phyloP scores from a whole-genome alignment of 2,113 vertebrate genomes.

The Rhinolophus sinicus region DNA sequence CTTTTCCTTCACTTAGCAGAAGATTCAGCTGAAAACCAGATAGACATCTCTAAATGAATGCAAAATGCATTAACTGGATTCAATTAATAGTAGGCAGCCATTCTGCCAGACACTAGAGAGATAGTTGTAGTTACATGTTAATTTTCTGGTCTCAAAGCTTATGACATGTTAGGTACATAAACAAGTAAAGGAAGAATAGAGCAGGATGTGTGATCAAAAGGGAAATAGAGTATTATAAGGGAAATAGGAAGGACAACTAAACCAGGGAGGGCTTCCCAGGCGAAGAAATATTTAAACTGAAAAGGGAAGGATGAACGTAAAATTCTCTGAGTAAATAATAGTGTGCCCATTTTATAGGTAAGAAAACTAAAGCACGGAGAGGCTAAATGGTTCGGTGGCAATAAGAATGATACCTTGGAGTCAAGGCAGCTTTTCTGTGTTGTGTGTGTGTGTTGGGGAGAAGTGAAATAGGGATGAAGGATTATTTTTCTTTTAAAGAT shows the following conservation, averaged over 20 bases:
- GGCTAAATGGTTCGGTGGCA: not conserved
- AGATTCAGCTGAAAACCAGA: not conserved
- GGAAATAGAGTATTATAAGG: not conserved
- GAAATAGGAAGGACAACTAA: not conserved
- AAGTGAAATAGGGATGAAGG: too few relatives aligned
- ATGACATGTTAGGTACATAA: not conserved
- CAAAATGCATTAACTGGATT: not conserved
- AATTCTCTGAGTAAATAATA: not conserved
- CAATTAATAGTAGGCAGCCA: not conserved
- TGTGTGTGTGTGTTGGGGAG: not conserved
- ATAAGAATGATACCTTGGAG: not conserved
- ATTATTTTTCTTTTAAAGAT: not conserved
- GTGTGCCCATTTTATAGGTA: not conserved
- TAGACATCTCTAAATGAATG: not conserved
- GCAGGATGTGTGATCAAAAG: not conserved
- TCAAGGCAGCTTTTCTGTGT: not conserved
- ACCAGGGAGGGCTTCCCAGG: not conserved
- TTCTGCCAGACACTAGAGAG: not conserved
- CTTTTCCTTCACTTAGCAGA: not conserved
- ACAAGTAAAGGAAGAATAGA: not conserved
- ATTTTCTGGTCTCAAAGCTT: not conserved
- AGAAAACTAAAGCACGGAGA: not conserved
- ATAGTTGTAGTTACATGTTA: not conserved
- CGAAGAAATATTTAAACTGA: not conserved
- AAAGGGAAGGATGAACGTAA: not conserved